phyloP scores from a whole-genome alignment of 2,888 invertebrate genomes.

The Conchocele bisecta region DNA sequence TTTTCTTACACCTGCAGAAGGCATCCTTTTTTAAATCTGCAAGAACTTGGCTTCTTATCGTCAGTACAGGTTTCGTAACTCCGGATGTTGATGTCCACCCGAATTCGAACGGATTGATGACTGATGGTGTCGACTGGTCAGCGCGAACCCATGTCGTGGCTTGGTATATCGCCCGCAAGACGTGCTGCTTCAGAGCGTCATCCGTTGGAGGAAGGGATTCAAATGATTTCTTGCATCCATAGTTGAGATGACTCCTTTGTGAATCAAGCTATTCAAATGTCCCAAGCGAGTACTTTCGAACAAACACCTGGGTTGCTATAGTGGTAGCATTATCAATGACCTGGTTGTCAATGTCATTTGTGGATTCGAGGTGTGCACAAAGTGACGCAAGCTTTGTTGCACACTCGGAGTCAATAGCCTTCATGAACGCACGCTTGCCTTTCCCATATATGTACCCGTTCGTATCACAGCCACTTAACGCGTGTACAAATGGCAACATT shows the following conservation, averaged over 20 bases:
- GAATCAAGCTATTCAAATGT: not conserved
- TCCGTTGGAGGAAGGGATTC: not conserved
- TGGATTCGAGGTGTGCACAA: not conserved
- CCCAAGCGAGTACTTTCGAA: too few relatives aligned
- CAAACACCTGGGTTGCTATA: not conserved
- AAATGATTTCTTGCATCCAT: not conserved
- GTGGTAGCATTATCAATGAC: not conserved
- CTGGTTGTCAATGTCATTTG: not conserved
- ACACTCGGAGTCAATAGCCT: not conserved
- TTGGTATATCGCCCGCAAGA: not conserved
- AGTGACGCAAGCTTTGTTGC: not conserved
- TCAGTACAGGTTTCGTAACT: not conserved
- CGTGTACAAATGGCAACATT: not conserved
- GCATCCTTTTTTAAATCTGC: not conserved
- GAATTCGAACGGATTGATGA: too few relatives aligned
- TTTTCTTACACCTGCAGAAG: not conserved
- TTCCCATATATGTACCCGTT: not conserved
- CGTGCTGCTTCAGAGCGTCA: not conserved
- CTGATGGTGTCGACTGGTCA: too few relatives aligned
- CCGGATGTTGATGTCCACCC: too few relatives aligned
- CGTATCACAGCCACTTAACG: not conserved
- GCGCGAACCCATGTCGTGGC: too few relatives aligned
- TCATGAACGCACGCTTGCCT: slow-evolving; percentile 1
- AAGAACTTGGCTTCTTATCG: not conserved
- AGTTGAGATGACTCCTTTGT: not conserved